Base-by-base conservation (phyloP, 2,888 invertebrate species). In the Lasius fuliginosus region DNA sequence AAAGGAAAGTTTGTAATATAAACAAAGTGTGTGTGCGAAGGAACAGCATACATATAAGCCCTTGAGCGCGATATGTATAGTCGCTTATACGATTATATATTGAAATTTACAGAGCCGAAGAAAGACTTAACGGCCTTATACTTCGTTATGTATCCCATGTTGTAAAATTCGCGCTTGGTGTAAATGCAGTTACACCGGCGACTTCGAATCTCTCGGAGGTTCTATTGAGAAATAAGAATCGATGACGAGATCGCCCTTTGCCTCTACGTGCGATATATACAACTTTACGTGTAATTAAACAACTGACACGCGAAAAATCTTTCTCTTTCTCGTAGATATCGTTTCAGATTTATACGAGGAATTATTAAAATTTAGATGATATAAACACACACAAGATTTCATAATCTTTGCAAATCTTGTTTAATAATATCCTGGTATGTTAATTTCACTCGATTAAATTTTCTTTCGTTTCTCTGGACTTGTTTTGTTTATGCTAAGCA, bases 91-190 rank as follows among this genome's bases (percentile, higher is more conserved):
- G 36, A 42, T 74, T 74, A 62, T 46, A 62, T 5, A 15, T 30
- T 62, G 33, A 46, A 64, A 75, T 42, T 64, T 46, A 75, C 23
- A 64, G 62, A 46, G 33, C 42, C 30, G n/a, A 23, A 46, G 62
- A 33, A 75, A 62, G 30, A 62, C 9, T 64, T 64, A 15, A 40
- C 40, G 36, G 27, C 3, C 18, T 30, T 42, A 40, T 12, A 30
- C 12, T 23, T 75, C n/a, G 42, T 75, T 64, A 23, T 75, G 64
- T 23, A 64, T 15, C 15, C 11, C 23, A 46, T n/a, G 11, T 64
- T 23, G 11, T 36, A 11, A 73, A 73, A 36, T 46, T 64, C 9
- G n/a, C 30, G 3, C 1, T n/a, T 75, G 23, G 6, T 18, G 15
- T 23, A 30, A 46, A n/a, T 33, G n/a, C 30, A 42, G 27, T 74